phyloP scores from a whole-genome alignment of 64 coral and sea anemone genomes.

The Porites lutea region DNA sequence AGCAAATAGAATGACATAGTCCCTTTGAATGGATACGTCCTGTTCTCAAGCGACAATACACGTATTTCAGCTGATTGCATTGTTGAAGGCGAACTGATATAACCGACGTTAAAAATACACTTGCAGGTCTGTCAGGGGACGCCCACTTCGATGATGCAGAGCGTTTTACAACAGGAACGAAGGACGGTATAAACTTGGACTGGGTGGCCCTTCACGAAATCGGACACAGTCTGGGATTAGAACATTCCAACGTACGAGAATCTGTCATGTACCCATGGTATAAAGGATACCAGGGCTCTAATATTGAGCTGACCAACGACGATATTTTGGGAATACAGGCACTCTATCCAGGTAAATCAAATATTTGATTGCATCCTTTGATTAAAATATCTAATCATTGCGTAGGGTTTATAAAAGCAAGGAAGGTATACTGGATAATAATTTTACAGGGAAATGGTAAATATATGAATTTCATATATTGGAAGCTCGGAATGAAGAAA shows the following conservation, averaged over 20 bases:
- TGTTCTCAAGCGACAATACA: too few relatives aligned
- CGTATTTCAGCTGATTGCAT: too few relatives aligned
- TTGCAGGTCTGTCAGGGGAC: slow-evolving; percentile 58
- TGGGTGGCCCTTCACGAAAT: slow-evolving; percentile 76
- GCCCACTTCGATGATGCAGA: slow-evolving; percentile 78
- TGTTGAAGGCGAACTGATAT: too few relatives aligned
- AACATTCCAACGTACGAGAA: slow-evolving; percentile 43
- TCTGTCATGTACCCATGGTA: slow-evolving; percentile 74
- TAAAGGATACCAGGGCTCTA: slow-evolving; percentile 34
- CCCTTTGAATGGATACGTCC: too few relatives aligned
- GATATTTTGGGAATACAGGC: slow-evolving; percentile 49
- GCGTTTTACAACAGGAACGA: slow-evolving; percentile 24
- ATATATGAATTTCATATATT: too few relatives aligned
- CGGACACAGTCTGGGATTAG: slow-evolving; percentile 71
- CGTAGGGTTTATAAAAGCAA: too few relatives aligned
- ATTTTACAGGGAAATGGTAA: too few relatives aligned
- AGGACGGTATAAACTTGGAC: slow-evolving; percentile 49
- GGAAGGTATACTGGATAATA: too few relatives aligned
- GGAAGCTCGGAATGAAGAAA: too few relatives aligned
- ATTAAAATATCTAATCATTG: too few relatives aligned
- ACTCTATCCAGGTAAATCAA: slow-evolving; percentile 34
- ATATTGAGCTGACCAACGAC: slow-evolving; percentile 38
- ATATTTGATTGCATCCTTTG: neutral
- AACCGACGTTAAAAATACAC: neutral
- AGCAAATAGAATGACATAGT: too few relatives aligned